Base-by-base conservation (phyloP, 2,113 vertebrate species). In the Malurus cyaneus region DNA sequence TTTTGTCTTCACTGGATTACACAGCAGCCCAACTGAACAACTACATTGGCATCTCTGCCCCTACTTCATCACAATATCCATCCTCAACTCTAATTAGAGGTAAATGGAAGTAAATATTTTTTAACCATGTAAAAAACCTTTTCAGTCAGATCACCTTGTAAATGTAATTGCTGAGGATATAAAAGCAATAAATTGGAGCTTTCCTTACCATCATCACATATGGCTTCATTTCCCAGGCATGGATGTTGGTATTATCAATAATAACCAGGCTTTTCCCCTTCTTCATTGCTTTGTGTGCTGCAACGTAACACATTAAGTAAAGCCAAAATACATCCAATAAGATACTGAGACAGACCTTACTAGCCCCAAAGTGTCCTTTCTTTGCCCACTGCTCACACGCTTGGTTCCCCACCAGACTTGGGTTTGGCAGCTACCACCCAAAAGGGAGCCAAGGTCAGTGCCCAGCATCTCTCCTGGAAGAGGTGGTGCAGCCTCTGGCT, bases 151-250 rank as follows among this genome's bases (percentile, higher is more conserved):
- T 82, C 41, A 91, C 67, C 57, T 89, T 81, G 80, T 29, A 77
- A 88, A 92, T 71, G 76, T 69, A 70, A 26, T 4, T 81, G 89
- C 82, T 84, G 87, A 89, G 91, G 80, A 94, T 21, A 89, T 54
- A 97, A 97, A 96, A 94, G 93, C 88, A 94, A 47, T 20, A 81
- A 79, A 88, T 72, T 1, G 13, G 72, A 80, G 92, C 86, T 96
- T 96, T 89, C 96, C 98, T 96, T 98, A 98, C 98, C 98, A 98
- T 98, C 91, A 97, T 94, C 89, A 97, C 98, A 72, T 98, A 98
- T 0, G 98, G 98, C 97, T 98, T 98, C 98, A 98, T 98, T 95
- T 98, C 98, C 98, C 98, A 98, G 94, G 98, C 98, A 54, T 97
- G 97, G 91, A 98, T 97, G 96, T 98, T 98, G 97, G 98, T 98